Evolutionary conservation across 2,113 vertebrate genomes (phyloP).

Genomic region (Forbesichthys papilliferus): DNA sequence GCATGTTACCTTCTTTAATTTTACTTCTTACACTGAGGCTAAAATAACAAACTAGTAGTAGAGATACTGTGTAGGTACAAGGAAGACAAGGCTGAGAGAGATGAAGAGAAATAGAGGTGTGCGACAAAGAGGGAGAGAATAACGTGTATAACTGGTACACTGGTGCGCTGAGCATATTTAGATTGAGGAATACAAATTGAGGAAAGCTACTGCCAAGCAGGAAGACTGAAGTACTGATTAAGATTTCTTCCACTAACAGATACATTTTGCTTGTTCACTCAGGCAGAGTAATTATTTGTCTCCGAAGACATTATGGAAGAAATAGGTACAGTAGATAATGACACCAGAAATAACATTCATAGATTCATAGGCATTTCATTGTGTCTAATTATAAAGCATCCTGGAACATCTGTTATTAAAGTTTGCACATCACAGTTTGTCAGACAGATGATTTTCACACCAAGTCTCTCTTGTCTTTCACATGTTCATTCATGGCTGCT

Average conservation of each 20-base stretch:
- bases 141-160: too few species aligned
- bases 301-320: constrained; percentile 20
- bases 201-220: background rate
- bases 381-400: constrained; percentile 21
- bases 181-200: background rate
- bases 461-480: too few species aligned
- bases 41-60: too few species aligned
- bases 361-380: constrained; percentile 28
- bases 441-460: too few species aligned
- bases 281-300: constrained; percentile 24
- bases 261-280: constrained; percentile 7
- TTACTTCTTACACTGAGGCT: too few species aligned
- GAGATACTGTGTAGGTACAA: too few species aligned
- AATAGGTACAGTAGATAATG: background rate
- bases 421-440: constrained; percentile 20
- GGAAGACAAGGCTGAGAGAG: too few species aligned
- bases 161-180: constrained; percentile 1
- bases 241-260: background rate
- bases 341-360: constrained; percentile 13
- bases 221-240: constrained; percentile 15
- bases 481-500: too few species aligned
- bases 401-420: background rate
- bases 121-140: too few species aligned
- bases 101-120: too few species aligned
- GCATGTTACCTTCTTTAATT: too few species aligned